Conservation (phyloP, 2,888 invertebrate species). For the Dryomyza anilis region DNA sequence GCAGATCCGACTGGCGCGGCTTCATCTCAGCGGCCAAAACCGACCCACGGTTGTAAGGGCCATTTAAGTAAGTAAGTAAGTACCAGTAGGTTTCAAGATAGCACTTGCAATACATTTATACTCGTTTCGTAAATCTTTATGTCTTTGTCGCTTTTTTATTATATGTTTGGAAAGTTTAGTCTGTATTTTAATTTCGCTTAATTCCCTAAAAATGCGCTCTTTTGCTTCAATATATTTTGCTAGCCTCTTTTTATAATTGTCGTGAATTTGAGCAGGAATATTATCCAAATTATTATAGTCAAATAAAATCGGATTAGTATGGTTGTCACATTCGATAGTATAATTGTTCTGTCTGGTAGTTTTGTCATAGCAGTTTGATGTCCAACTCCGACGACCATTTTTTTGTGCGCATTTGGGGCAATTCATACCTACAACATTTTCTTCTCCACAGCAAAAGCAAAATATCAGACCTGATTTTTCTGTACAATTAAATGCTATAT, state of each 20-base stretch:
- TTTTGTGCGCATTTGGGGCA: neutral
- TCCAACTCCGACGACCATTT: neutral
- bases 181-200: neutral
- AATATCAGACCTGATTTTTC: neutral
- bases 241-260: neutral
- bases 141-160: constrained; percentile 2
- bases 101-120: neutral
- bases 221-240: neutral
- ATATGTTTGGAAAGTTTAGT: neutral
- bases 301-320: neutral
- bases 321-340: neutral
- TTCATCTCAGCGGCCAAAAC: too few relatives aligned
- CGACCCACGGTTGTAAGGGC: too few relatives aligned
- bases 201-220: neutral
- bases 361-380: neutral
- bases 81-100: constrained; percentile 43
- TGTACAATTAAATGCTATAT: constrained; percentile 6
- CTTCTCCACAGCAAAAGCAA: constrained; percentile 10
- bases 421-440: neutral
- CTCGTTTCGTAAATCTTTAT: neutral
- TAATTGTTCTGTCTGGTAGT: neutral
- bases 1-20: too few relatives aligned
- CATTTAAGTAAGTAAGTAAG: too few relatives aligned
- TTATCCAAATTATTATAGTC: neutral
- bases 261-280: neutral